These are phyloP conservation scores for Leptothorax acervorum DNA, from an alignment of 2,888 invertebrate species.

Conservation along the genomic window DNA sequence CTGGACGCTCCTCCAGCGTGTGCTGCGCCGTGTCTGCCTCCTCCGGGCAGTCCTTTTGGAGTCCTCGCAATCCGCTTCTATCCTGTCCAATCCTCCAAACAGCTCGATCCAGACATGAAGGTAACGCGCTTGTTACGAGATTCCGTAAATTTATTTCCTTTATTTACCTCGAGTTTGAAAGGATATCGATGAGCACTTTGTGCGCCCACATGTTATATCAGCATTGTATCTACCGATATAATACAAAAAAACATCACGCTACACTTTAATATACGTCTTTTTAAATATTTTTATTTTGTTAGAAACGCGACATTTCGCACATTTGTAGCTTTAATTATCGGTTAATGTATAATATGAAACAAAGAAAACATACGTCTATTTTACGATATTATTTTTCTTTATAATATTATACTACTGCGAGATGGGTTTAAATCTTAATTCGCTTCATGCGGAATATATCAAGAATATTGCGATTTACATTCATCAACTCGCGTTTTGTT, in stretches of 20 bases:
- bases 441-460: not conserved
- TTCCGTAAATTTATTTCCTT: slow-evolving; percentile 23
- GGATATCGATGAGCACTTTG: not conserved
- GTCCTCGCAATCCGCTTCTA: slow-evolving; percentile 39
- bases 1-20: too few species aligned
- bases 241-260: not conserved
- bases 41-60: too few species aligned
- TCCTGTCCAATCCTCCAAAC: slow-evolving; percentile 33
- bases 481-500: slow-evolving; percentile 37
- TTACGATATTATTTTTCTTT: not conserved
- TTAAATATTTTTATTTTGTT: not conserved
- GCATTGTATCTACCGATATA: not conserved
- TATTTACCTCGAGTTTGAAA: not conserved
- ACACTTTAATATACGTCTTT: not conserved
- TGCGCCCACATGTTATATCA: not conserved
- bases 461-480: slow-evolving; percentile 35
- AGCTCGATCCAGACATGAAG: slow-evolving; percentile 36
- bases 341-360: not conserved
- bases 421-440: not conserved
- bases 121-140: not conserved
- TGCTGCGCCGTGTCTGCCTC: too few species aligned
- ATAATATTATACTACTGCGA: not conserved
- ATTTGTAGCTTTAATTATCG: not conserved
- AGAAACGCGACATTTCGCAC: not conserved
- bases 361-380: not conserved